Evolutionary conservation across 2,113 vertebrate genomes (phyloP).

Genomic region (Naja naja): DNA sequence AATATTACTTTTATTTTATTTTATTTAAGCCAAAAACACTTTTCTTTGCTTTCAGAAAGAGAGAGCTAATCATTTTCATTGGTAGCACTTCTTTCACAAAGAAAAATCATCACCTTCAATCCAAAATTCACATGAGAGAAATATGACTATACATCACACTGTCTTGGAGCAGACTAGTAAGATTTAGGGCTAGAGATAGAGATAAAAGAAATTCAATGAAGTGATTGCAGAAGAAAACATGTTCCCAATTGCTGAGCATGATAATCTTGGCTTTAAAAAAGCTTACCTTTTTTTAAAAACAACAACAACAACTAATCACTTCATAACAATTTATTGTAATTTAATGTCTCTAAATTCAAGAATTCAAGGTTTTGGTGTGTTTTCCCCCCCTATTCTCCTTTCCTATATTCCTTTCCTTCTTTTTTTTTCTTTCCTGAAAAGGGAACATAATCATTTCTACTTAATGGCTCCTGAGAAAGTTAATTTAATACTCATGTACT

Average conservation of each 20-base stretch:
- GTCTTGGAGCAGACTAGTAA: constrained; percentile 52
- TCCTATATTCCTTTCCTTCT: background rate
- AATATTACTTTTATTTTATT: constrained; percentile 25
- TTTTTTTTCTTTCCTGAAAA: background rate
- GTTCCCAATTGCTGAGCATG: constrained; percentile 58
- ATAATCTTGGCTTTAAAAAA: constrained; percentile 19
- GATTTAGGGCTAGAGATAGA: constrained; percentile 57
- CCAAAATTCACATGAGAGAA: constrained; percentile 59
- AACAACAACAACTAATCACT: constrained; percentile 18
- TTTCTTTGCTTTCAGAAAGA: constrained; percentile 40
- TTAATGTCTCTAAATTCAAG: constrained; percentile 39
- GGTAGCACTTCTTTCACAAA: constrained; percentile 59
- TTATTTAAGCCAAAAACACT: constrained; percentile 43
- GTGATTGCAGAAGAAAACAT: constrained; percentile 62
- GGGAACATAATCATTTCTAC: constrained; percentile 33
- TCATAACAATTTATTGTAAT: constrained; percentile 47
- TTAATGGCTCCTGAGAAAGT: constrained; percentile 46
- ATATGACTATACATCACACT: constrained; percentile 59
- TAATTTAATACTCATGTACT: constrained; percentile 47
- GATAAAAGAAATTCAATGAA: constrained; percentile 68
- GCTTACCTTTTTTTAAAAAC: constrained; percentile 35
- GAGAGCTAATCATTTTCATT: constrained; percentile 53
- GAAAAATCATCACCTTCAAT: constrained; percentile 59
- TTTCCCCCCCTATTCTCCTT: background rate
- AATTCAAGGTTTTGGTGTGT: constrained; percentile 38